Evolutionary conservation across 2,797 vertebrate species (phyloP).

Genomic region (Apogon talboti): DNA sequence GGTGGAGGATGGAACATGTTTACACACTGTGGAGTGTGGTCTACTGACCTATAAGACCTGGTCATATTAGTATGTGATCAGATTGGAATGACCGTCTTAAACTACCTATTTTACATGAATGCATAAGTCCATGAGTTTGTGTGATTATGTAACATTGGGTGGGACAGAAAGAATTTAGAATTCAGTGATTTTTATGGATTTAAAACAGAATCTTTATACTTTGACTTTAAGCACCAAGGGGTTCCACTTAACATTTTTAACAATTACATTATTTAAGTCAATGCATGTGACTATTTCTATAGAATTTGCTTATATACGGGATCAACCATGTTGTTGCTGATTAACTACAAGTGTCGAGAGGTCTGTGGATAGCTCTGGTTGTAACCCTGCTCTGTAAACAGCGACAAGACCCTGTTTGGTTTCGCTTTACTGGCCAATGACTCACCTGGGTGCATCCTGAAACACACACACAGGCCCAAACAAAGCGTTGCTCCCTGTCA

Average conservation of each 20-base stretch:
- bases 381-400: conserved; percentile 49
- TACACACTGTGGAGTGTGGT: conserved; percentile 16
- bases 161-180: too few species aligned
- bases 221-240: too few species aligned
- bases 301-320: too few species aligned
- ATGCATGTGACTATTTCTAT: too few species aligned
- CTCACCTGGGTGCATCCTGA: conserved; percentile 63
- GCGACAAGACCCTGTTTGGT: conserved; percentile 38
- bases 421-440: conserved; percentile 62
- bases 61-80: conserved; percentile 25
- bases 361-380: conserved; percentile 42
- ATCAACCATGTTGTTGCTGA: conserved; percentile 46
- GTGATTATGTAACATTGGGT: too few species aligned
- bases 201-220: too few species aligned
- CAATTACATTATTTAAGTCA: too few species aligned
- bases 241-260: too few species aligned
- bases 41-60: conserved; percentile 50
- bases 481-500: conserved; percentile 26
- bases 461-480: conserved; percentile 21
- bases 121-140: too few species aligned
- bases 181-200: too few species aligned
- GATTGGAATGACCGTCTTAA: too few species aligned
- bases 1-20: conserved; percentile 10
- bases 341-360: conserved; percentile 63
- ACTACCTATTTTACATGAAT: too few species aligned